Conservation (phyloP, 2,797 vertebrate genomes). For the Mastacembelus armatus region DNA sequence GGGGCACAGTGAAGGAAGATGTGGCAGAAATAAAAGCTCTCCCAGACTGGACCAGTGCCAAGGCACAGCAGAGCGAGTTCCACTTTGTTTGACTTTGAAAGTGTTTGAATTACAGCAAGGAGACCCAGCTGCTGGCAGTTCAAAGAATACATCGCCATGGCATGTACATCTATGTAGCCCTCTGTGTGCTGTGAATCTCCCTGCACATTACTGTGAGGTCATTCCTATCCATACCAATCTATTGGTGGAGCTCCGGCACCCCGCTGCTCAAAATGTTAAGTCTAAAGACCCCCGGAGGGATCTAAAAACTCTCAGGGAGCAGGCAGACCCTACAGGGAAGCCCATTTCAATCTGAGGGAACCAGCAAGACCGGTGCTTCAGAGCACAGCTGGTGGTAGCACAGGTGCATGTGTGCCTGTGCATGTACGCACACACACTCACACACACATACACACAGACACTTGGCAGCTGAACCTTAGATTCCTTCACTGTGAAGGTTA, state of each 20-base stretch:
- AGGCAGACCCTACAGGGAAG: slow-evolving; percentile 57
- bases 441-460: slow-evolving; percentile 6
- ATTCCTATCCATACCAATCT: slow-evolving; percentile 43
- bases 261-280: slow-evolving; percentile 50
- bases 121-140: slow-evolving; percentile 72
- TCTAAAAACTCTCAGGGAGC: slow-evolving; percentile 67
- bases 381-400: slow-evolving; percentile 74
- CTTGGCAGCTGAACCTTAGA: slow-evolving; percentile 49
- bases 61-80: slow-evolving; percentile 67
- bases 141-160: slow-evolving; percentile 66
- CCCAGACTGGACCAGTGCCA: slow-evolving; percentile 74
- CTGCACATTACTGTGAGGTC: slow-evolving; percentile 47
- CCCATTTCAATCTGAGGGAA: slow-evolving; percentile 72
- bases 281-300: slow-evolving; percentile 65
- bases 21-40: slow-evolving; percentile 76
- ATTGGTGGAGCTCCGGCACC: slow-evolving; percentile 26
- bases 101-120: slow-evolving; percentile 80
- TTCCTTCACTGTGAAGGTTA: slow-evolving; percentile 59
- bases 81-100: slow-evolving; percentile 84
- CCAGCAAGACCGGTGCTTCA: slow-evolving; percentile 72
- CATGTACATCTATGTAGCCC: slow-evolving; percentile 41
- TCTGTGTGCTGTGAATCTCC: slow-evolving; percentile 44
- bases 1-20: slow-evolving; percentile 73
- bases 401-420: slow-evolving; percentile 40
- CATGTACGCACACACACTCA: background rate